Evolutionary conservation across 1,140 invertebrate species (phyloP), one percentile per base, ranked within the genome.

Genomic region (Lineus longissimus): DNA sequence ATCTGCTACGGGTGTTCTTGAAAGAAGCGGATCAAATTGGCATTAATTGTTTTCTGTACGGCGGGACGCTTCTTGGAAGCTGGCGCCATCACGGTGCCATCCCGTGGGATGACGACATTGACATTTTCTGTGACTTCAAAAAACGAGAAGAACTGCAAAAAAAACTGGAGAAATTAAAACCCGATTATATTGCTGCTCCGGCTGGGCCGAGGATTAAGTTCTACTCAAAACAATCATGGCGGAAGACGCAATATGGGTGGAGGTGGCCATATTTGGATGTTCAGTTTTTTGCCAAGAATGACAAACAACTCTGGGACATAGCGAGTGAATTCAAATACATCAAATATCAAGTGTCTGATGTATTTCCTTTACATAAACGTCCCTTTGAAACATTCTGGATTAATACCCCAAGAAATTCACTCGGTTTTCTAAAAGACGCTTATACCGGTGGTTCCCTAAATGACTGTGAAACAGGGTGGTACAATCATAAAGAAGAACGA

Each of bases 61-160:
- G 41, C 17, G 69, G 69, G 1, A 66, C 69, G 9, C 54, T 70
- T 11, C 56, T 70, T 2, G 69, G 69, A 4, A 54, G 56, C 2
- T 61, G 61, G 29, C 55, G 69, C 13, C 66, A 70, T 54, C 67
- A 67, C 29, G 67, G 60, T 23, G 9, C 66, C 33, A 67, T 70
- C 19, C 69, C 67, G 19, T 70, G 67, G 63, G 69, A 70, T 30
- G 67, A 69, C 33, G 67, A 70, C 55, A 40, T 70, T 22, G 69
- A 70, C 45, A 47, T 70, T 19, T 29, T 36, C 4, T 36, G 33
- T 64, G 19, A 41, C 59, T 2, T 1, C 15, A 13, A n/a, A 22
- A 13, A 54, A 45, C 2, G 33, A 7, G 15, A 36, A 36, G 33
- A 36, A 36, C 15, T 36, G 15, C 33, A 15, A 7, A 36, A 36